Conservation (phyloP, 2,113 vertebrate genomes). For the Litocranius walleri region DNA sequence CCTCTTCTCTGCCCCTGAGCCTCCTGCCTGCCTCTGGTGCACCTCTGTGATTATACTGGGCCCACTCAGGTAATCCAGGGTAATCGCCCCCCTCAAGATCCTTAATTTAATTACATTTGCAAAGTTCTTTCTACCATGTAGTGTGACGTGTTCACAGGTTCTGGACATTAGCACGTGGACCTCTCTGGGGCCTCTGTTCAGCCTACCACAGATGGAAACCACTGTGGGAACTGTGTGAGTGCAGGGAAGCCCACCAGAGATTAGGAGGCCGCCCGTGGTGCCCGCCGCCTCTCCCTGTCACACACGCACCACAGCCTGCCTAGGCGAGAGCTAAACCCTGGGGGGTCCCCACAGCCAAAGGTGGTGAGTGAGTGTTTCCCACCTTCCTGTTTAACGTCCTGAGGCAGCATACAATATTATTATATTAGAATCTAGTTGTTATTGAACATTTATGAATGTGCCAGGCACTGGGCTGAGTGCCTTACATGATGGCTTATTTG, state of each 20-base stretch:
- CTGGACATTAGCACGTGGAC: not conserved
- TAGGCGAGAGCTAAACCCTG: not conserved
- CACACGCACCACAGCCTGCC: too few species aligned
- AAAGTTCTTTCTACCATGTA: not conserved
- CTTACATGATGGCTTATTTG: not conserved
- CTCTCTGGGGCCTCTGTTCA: not conserved
- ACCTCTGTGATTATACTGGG: not conserved
- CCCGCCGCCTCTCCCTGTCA: not conserved
- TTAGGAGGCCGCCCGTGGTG: fast-evolving
- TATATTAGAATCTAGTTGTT: not conserved
- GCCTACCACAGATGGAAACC: not conserved
- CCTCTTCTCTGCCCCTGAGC: not conserved
- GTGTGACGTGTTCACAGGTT: not conserved
- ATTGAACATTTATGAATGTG: not conserved
- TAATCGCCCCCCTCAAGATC: not conserved
- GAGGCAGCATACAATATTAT: not conserved
- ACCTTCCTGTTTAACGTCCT: not conserved
- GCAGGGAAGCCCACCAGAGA: not conserved
- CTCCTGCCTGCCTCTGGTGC: not conserved
- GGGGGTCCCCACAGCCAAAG: not conserved
- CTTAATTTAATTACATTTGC: not conserved
- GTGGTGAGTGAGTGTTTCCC: fast-evolving
- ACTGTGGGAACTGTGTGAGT: not conserved
- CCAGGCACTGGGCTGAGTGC: not conserved
- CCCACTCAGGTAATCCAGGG: not conserved